A percentile compares a stretch with the other conserved stretches of the same genome.
Conservation (phyloP, 2,797 vertebrate genomes). For the Coregonus sp. region DNA sequence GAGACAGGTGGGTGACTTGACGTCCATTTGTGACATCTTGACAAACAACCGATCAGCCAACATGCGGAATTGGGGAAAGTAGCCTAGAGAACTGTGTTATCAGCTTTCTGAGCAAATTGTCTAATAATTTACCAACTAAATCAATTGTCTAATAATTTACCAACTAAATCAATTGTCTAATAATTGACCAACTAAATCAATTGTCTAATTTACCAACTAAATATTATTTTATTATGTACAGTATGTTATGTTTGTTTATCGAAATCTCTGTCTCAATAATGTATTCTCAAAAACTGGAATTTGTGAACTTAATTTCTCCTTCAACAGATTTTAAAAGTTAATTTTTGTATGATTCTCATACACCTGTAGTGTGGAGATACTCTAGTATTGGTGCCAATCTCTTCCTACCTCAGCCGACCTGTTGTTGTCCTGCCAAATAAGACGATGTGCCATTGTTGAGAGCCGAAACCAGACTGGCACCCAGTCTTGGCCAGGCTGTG, state of each 20-base stretch:
- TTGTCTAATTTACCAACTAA: not conserved
- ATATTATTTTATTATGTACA: no score
- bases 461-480: slow-evolving; percentile 64
- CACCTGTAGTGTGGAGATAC: not conserved
- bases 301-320: not conserved
- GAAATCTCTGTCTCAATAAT: no score
- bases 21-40: not conserved
- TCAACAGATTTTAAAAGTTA: not conserved
- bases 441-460: slow-evolving; percentile 48
- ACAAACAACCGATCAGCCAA: slow-evolving; percentile 44
- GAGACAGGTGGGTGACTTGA: no score
- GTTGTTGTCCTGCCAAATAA: slow-evolving; percentile 50
- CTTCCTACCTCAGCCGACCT: slow-evolving; percentile 45
- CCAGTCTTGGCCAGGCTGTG: slow-evolving; percentile 55
- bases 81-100: no score
- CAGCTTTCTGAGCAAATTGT: not conserved
- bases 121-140: no score
- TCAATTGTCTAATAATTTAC: no score
- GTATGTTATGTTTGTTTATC: no score
- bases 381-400: not conserved
- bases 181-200: no score
- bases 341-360: not conserved
- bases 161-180: no score
- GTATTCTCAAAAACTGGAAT: not conserved
- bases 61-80: not conserved